phyloP scores from a whole-genome alignment of 2,888 invertebrate species.

The Nesidiocoris tenuis region DNA sequence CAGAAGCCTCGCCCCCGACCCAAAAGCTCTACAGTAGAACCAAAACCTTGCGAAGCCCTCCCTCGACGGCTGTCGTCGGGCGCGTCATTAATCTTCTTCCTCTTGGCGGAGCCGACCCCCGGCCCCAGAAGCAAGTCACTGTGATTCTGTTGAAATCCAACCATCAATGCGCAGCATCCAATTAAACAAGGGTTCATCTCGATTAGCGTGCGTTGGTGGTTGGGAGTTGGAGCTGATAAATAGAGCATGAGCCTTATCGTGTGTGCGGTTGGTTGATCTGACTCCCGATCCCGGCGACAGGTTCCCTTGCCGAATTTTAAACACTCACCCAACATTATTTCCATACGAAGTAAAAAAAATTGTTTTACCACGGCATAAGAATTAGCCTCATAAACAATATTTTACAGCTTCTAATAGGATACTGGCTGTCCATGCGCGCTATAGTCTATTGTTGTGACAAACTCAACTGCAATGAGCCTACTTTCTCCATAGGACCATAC shows the following conservation, averaged over 20 bases:
- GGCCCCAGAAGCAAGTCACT: conserved; percentile 41
- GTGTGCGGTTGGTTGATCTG: conserved; percentile 1
- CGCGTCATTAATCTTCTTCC: conserved; percentile 37
- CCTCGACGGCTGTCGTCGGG: too few species aligned
- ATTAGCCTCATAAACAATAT: not conserved
- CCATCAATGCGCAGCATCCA: conserved; percentile 39
- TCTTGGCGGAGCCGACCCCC: not conserved
- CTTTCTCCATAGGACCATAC: too few species aligned
- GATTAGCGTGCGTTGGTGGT: conserved; percentile 25
- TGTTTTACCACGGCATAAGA: not conserved
- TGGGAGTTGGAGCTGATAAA: conserved; percentile 10
- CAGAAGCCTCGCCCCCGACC: not conserved
- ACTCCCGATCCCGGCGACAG: not conserved
- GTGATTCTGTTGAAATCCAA: conserved; percentile 44
- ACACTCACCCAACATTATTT: not conserved
- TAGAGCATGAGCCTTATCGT: conserved; percentile 7
- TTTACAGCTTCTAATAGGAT: not conserved
- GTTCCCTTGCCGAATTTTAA: not conserved
- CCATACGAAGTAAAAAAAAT: not conserved
- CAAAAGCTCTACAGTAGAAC: too few species aligned
- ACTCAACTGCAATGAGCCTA: too few species aligned
- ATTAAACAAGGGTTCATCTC: conserved; percentile 43
- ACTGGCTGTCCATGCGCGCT: not conserved
- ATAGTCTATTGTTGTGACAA: conserved; percentile 1
- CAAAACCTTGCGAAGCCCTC: conserved; percentile 33